Conservation (phyloP, 2,113 vertebrate species). For the Jaculus jaculus region DNA sequence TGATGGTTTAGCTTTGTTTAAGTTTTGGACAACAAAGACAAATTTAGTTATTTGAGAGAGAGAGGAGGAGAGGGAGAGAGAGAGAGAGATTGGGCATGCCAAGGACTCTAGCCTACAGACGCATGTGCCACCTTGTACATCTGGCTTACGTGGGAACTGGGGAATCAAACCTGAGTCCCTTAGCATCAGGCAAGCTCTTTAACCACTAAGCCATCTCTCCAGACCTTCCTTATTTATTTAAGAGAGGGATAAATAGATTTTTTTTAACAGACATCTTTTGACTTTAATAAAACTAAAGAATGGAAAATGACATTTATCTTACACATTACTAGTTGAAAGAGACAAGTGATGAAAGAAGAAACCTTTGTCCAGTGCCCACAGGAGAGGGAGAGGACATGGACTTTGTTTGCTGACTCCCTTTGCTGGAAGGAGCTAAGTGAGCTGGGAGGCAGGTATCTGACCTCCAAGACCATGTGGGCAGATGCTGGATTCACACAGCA, state of each 20-base stretch:
- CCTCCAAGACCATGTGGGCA: constrained; percentile 13
- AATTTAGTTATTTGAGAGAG: too few species aligned
- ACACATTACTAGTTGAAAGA: not conserved
- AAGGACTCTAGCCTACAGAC: too few species aligned
- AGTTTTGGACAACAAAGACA: not conserved
- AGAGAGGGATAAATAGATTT: not conserved
- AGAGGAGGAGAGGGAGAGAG: too few species aligned
- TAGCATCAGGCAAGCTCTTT: too few species aligned
- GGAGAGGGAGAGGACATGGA: not conserved
- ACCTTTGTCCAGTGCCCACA: constrained; percentile 22
- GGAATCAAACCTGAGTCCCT: too few species aligned
- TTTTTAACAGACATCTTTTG: not conserved
- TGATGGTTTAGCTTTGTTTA: not conserved
- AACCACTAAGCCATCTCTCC: too few species aligned
- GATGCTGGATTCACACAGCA: constrained; percentile 21
- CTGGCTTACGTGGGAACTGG: too few species aligned
- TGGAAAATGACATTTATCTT: not conserved
- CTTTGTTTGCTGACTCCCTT: constrained; percentile 26
- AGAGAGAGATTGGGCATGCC: too few species aligned
- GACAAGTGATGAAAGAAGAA: not conserved
- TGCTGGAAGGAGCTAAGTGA: not conserved
- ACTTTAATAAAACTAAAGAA: not conserved
- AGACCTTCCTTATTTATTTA: too few species aligned
- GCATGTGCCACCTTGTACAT: too few species aligned
- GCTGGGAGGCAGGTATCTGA: constrained; percentile 28